phyloP scores from a whole-genome alignment of 2,888 invertebrate species.

The Sicus ferrugineus region DNA sequence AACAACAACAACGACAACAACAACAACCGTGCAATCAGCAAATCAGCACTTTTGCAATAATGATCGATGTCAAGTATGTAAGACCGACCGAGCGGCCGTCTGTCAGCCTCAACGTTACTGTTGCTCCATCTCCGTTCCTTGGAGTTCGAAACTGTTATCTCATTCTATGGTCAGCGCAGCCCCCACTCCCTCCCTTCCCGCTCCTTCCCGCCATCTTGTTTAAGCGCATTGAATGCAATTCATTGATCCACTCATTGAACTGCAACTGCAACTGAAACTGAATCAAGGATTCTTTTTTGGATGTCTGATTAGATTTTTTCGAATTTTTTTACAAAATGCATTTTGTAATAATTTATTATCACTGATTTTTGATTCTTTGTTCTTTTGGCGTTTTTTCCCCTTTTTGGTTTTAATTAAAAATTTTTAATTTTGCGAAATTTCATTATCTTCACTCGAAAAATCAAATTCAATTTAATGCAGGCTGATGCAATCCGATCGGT shows the following conservation, averaged over 20 bases:
- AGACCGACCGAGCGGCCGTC: neutral
- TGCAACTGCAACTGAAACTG: neutral
- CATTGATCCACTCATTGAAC: neutral
- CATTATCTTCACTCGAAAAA: neutral
- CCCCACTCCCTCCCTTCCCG: neutral
- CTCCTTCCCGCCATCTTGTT: neutral
- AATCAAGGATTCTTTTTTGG: slow-evolving; percentile 1
- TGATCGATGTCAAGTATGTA: slow-evolving; percentile 23
- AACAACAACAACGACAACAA: neutral
- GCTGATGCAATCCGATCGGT: neutral
- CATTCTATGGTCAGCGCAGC: too few species aligned
- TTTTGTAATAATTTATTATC: too few species aligned
- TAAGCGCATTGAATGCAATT: neutral
- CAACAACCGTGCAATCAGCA: neutral
- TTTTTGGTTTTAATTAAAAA: neutral
- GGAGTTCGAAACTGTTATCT: too few species aligned
- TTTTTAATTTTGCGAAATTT: neutral
- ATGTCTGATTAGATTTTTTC: too few species aligned
- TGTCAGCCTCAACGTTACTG: too few species aligned
- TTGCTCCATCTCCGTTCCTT: too few species aligned
- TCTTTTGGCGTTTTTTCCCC: neutral
- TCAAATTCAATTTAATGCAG: neutral
- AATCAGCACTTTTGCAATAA: slow-evolving; percentile 21
- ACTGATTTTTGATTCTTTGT: too few species aligned
- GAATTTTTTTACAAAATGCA: too few species aligned